Percentiles rank a stretch among this genome's conserved stretches.
Evolutionary conservation across 2,113 vertebrate species (phyloP).

Genomic region (Plecturocebus donacophilus): DNA sequence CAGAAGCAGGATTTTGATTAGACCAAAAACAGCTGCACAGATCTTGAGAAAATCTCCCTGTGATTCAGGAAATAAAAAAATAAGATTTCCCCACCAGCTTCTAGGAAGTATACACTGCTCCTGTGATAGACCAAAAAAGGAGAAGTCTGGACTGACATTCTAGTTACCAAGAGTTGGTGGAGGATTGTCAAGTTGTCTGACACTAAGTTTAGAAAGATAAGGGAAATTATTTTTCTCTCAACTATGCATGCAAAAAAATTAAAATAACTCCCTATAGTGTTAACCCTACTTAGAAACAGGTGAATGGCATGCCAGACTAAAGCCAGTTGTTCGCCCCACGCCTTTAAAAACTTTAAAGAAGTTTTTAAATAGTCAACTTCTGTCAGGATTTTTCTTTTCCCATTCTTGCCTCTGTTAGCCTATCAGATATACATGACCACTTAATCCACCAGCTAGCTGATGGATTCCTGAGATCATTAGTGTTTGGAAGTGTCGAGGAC

Average conservation of each 20-base stretch:
- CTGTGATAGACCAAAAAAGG: not conserved
- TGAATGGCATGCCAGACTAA: not conserved
- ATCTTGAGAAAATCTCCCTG: not conserved
- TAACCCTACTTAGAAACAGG: not conserved
- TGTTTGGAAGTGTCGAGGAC: not conserved
- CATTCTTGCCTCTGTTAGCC: not conserved
- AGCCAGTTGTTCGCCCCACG: not conserved
- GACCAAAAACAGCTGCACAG: not conserved
- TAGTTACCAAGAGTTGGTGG: not conserved
- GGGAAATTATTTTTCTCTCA: not conserved
- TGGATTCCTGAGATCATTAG: not conserved
- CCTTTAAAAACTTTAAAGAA: not conserved
- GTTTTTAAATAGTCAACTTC: not conserved
- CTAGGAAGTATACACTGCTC: not conserved
- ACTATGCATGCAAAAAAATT: not conserved
- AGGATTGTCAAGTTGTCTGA: not conserved
- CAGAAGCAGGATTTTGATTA: not conserved
- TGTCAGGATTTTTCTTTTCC: not conserved
- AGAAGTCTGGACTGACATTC: not conserved
- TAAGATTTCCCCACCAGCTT: not conserved
- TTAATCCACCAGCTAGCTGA: not conserved
- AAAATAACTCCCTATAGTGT: not conserved
- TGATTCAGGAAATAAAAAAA: constrained; percentile 10
- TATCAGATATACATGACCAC: not conserved
- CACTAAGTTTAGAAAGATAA: not conserved